A percentile compares a stretch with the other conserved stretches of the same genome.
Conservation (phyloP, 2,888 invertebrate species). For the Andrena flavipes region DNA sequence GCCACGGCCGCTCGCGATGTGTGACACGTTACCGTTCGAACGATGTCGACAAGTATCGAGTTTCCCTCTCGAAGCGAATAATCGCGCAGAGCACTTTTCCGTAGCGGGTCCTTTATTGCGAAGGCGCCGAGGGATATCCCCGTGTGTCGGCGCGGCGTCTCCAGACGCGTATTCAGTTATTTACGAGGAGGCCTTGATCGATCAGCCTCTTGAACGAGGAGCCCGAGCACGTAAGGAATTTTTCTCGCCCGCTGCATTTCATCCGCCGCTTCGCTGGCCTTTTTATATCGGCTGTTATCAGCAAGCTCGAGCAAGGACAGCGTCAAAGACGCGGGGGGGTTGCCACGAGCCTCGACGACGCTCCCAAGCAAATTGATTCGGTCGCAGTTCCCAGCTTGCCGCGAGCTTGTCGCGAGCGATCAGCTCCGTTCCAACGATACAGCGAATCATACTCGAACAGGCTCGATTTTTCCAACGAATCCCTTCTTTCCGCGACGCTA, state of each 20-base stretch:
- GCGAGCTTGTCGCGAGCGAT: conserved; percentile 24
- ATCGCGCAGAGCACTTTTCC: background rate
- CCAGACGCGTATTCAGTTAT: conserved; percentile 32
- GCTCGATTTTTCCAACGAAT: conserved; percentile 25
- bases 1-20: no score
- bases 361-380: conserved; percentile 34
- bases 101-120: background rate
- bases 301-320: background rate
- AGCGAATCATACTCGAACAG: background rate
- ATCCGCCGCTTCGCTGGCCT: conserved; percentile 38
- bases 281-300: conserved; percentile 47
- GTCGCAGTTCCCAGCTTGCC: conserved; percentile 6
- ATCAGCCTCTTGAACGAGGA: conserved; percentile 37
- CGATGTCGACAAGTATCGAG: background rate
- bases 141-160: conserved; percentile 6
- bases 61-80: background rate
- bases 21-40: background rate
- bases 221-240: conserved; percentile 32
- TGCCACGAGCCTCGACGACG: background rate
- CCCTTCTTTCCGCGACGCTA: conserved; percentile 8
- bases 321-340: conserved; percentile 5
- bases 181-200: conserved; percentile 41
- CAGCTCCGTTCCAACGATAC: background rate
- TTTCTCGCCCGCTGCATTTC: conserved; percentile 47
- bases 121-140: background rate